Conservation (phyloP, 2,888 invertebrate genomes). For the Zonitis immaculata region DNA sequence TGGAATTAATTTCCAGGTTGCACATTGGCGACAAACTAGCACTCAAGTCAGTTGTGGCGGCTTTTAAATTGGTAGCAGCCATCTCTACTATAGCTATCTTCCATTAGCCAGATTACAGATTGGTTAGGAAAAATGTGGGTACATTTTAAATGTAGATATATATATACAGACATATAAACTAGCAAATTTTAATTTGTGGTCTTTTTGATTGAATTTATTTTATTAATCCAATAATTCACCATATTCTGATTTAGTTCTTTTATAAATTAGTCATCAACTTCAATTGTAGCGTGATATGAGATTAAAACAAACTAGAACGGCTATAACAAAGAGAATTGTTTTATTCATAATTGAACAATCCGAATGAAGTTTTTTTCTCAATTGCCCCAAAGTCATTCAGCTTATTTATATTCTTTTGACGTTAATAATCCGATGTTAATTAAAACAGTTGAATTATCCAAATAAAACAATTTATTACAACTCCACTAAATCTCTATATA, state of each 20-base stretch:
- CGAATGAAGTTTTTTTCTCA: conserved; percentile 13
- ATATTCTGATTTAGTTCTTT: background rate
- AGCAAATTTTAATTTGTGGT: conserved; percentile 4
- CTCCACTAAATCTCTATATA: too few species aligned
- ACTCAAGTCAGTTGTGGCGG: conserved; percentile 40
- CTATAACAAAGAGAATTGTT: conserved; percentile 17
- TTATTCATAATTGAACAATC: conserved; percentile 15
- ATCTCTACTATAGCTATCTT: too few species aligned
- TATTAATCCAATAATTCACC: background rate
- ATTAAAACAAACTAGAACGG: conserved; percentile 7
- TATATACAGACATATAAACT: too few species aligned
- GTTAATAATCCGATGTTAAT: conserved; percentile 19
- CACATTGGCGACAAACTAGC: conserved; percentile 30
- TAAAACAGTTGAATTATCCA: conserved; percentile 2
- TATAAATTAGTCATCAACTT: too few species aligned
- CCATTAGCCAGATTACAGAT: conserved; percentile 40
- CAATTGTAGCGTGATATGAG: background rate
- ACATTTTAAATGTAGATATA: too few species aligned
- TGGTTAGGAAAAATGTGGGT: conserved; percentile 11
- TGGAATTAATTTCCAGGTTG: background rate
- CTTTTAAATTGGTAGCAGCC: conserved; percentile 38
- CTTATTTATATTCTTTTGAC: conserved; percentile 16
- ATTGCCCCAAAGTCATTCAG: conserved; percentile 12
- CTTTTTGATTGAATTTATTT: background rate
- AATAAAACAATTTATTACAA: too few species aligned